Evolutionary conservation across 1,140 invertebrate species (phyloP).

Genomic region (Drosophila ironensis): DNA sequence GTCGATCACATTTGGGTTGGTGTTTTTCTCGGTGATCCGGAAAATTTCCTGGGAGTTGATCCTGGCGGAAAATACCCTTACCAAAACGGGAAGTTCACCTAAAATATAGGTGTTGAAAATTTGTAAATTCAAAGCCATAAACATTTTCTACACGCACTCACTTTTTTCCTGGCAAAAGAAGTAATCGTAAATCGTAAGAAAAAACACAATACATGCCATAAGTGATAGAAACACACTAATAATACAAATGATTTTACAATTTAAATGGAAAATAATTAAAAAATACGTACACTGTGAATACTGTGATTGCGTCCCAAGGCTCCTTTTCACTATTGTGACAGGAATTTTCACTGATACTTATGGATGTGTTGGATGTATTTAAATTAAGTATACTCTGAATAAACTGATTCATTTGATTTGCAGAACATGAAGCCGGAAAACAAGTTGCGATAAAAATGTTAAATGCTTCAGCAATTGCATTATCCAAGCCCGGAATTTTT

Average conservation of each 20-base stretch:
- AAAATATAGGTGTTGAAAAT: not conserved
- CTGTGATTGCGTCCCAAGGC: conserved; percentile 16
- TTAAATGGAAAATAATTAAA: fast-evolving
- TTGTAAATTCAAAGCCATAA: no score
- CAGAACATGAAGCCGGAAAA: conserved; percentile 4
- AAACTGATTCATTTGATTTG: not conserved
- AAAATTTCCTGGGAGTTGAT: conserved; percentile 34
- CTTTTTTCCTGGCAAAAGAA: conserved; percentile 16
- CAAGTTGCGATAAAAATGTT: not conserved
- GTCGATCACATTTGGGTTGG: conserved; percentile 61
- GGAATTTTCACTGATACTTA: not conserved
- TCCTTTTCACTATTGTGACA: conserved; percentile 3
- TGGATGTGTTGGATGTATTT: not conserved
- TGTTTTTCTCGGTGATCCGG: not conserved
- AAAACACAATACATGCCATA: not conserved
- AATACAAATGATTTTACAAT: conserved; percentile 12
- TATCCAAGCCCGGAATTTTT: no score
- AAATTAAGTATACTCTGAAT: not conserved
- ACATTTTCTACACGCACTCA: no score
- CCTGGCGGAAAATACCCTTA: conserved; percentile 42
- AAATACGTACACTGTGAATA: conserved; percentile 39
- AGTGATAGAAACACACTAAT: conserved; percentile 32
- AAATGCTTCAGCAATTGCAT: no score
- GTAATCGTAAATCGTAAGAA: conserved; percentile 36
- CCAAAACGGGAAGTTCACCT: conserved; percentile 15